These are phyloP conservation scores for Drosophila pseudotakahashii DNA, from an alignment of 2,888 invertebrate genomes.

Conservation along the genomic window DNA sequence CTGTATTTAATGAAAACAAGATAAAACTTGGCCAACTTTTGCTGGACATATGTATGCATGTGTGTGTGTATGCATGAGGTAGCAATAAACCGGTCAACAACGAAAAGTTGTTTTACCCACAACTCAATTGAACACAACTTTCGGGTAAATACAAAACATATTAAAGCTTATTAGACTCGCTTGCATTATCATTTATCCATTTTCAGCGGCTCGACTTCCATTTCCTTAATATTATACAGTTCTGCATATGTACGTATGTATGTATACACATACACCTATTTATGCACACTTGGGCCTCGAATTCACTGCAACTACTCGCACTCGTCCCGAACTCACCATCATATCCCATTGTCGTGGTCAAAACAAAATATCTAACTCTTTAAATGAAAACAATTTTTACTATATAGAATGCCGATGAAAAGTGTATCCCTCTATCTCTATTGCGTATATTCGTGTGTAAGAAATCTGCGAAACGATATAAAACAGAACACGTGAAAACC, in stretches of 20 bases:
- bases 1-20: background rate
- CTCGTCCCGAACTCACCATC: slow-evolving; percentile 56
- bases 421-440: slow-evolving; percentile 61
- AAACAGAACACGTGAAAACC: slow-evolving; percentile 69
- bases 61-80: background rate
- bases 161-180: background rate
- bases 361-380: slow-evolving; percentile 27
- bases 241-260: slow-evolving; percentile 10
- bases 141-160: background rate
- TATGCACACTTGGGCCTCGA: slow-evolving; percentile 50
- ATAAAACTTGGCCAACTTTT: background rate
- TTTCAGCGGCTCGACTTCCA: background rate
- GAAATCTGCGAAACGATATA: slow-evolving; percentile 59
- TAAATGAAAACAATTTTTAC: slow-evolving; percentile 48
- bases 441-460: slow-evolving; percentile 58
- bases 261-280: slow-evolving; percentile 43
- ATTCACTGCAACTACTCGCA: background rate
- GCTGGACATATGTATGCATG: background rate
- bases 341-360: slow-evolving; percentile 59
- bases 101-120: no score
- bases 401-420: slow-evolving; percentile 60
- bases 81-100: slow-evolving; percentile 19
- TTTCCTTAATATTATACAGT: slow-evolving; percentile 13
- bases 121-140: background rate
- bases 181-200: background rate